Evolutionary conservation across 2,797 vertebrate genomes (phyloP).

Genomic region (Melopsittacus undulatus): DNA sequence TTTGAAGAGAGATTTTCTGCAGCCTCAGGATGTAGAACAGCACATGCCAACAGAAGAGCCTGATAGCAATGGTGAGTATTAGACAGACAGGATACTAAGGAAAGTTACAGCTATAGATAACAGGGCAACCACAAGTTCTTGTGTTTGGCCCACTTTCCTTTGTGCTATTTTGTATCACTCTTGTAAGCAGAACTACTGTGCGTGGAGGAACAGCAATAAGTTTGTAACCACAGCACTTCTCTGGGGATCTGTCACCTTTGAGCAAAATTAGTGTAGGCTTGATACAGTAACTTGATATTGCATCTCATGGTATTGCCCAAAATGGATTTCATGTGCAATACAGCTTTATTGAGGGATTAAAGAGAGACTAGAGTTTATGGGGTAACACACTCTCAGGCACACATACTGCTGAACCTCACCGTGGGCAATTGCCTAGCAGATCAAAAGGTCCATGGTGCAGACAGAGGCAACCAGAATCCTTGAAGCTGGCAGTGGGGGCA

Average conservation of each 20-base stretch:
- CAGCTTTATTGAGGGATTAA: neutral
- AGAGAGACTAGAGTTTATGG: neutral
- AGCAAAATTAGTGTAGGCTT: neutral
- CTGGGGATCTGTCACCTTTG: neutral
- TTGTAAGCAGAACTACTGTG: neutral
- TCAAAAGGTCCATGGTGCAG: neutral
- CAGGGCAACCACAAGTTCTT: neutral
- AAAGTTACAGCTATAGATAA: neutral
- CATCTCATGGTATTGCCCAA: neutral
- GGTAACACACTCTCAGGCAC: neutral
- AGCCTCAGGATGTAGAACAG: constrained; percentile 47
- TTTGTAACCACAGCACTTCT: neutral
- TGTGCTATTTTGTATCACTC: neutral
- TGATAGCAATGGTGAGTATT: constrained; percentile 77
- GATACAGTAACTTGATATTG: neutral
- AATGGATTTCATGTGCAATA: neutral
- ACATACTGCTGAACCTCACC: neutral
- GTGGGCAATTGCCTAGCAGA: neutral
- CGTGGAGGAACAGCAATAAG: neutral
- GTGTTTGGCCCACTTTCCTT: neutral
- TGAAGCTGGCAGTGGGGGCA: neutral
- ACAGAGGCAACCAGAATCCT: neutral
- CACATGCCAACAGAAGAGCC: constrained; percentile 54
- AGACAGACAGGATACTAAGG: neutral
- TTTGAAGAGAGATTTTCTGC: constrained; percentile 40